Percentiles rank a stretch among this genome's conserved stretches.
Evolutionary conservation across 2,113 vertebrate genomes (phyloP).

Genomic region (Brevimyrus niger): DNA sequence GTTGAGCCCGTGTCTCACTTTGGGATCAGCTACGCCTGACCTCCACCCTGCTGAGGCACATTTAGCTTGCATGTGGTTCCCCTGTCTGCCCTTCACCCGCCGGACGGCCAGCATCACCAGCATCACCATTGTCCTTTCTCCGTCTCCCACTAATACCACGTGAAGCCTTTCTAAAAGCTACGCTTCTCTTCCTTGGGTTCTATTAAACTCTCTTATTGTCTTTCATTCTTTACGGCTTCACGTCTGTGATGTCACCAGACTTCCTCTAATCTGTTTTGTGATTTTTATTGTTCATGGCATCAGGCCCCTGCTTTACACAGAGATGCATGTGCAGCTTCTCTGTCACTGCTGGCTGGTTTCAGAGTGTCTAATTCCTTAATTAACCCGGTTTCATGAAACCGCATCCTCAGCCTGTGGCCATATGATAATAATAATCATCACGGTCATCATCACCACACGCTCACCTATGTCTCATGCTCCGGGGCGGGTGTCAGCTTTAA

Average conservation of each 20-base stretch:
- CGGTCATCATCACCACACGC: not conserved
- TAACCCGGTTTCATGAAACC: not conserved
- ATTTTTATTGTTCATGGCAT: not conserved
- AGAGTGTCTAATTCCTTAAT: not conserved
- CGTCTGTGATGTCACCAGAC: not conserved
- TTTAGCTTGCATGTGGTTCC: not conserved
- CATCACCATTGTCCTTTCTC: not conserved
- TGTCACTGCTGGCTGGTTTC: not conserved
- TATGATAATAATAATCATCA: not conserved
- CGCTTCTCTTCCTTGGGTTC: not conserved
- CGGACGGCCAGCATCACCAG: not conserved
- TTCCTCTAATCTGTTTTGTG: not conserved
- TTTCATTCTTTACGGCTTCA: not conserved
- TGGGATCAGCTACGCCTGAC: not conserved
- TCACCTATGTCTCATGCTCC: not conserved
- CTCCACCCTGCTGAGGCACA: not conserved
- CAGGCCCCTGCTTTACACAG: not conserved
- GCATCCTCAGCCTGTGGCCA: not conserved
- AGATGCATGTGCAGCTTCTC: not conserved
- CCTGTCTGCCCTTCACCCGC: not conserved
- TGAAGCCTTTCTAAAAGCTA: not conserved
- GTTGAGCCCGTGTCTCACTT: not conserved
- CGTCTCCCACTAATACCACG: not conserved
- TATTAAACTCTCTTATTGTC: not conserved
- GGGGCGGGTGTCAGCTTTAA: not conserved